Evolutionary conservation across 2,888 invertebrate genomes (phyloP).

Genomic region (Noctua pronuba): DNA sequence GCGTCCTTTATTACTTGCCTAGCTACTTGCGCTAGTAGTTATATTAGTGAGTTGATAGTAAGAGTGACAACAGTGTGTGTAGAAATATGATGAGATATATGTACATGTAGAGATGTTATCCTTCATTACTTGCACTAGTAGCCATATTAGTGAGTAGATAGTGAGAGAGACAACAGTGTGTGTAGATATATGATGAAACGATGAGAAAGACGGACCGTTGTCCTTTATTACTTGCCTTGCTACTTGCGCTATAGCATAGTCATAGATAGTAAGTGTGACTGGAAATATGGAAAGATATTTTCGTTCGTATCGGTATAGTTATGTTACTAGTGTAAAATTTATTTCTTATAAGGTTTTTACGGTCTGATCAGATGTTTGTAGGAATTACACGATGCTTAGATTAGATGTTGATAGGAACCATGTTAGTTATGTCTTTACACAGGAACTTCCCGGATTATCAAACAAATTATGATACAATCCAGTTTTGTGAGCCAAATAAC

Average conservation of each 20-base stretch:
- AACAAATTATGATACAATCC: not conserved
- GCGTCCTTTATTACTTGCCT: conserved; percentile 50
- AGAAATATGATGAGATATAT: not conserved
- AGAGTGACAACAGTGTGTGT: not conserved
- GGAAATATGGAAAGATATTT: not conserved
- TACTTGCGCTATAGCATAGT: not conserved
- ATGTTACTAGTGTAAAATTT: not conserved
- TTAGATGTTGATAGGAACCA: not conserved
- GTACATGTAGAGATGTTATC: not conserved
- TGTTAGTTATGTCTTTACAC: not conserved
- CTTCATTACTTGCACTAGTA: conserved; percentile 53
- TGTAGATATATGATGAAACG: not conserved
- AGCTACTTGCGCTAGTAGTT: conserved; percentile 31
- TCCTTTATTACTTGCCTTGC: not conserved
- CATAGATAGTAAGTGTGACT: not conserved
- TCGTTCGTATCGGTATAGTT: not conserved
- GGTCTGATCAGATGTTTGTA: no score
- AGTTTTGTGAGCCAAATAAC: not conserved
- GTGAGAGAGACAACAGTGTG: not conserved
- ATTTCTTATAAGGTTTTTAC: not conserved
- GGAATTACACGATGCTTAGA: not conserved
- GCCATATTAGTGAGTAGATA: not conserved
- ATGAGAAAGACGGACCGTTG: no score
- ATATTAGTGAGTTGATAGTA: not conserved
- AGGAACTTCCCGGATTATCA: not conserved